Base-by-base conservation (phyloP, 2,113 vertebrate genomes). In the Pelecanus crispus region DNA sequence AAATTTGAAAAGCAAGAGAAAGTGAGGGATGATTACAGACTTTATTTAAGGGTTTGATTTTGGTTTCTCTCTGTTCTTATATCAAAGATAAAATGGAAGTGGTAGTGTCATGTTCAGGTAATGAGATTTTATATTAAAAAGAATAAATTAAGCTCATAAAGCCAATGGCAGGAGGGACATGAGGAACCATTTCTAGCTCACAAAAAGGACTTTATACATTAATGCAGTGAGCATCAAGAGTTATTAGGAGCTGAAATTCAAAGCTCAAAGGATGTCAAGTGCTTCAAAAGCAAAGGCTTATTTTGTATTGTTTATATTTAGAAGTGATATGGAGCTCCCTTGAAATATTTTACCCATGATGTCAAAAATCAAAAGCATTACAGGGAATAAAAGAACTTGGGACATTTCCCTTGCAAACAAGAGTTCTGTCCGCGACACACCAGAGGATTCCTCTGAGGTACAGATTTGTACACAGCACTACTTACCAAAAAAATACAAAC, bases 51-150 rank as follows among this genome's bases (percentile, higher is more conserved):
- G 97, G 97, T 97, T 98, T 98, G 98, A 98, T 98, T 98, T 98
- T 98, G 97, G 97, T 98, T 98, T 98, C 98, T 98, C 98, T 98
- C 98, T 98, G 98, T 98, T 98, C 98, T 98, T 97, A 98, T 98
- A 98, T 98, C 98, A 98, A 98, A 98, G 98, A 98, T 98, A 97
- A 98, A 98, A 96, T 97, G 96, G 97, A 98, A 98, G 97, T 95
- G 95, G 96, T 98, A 92, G 97, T 97, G 98, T 97, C 98, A 96
- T 98, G 98, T 98, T 98, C 98, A 98, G 98, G 98, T 98, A 98
- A 98, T 98, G 98, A 98, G 98, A 98, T 98, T 98, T 98, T 98
- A 98, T 98, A 98, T 98, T 98, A 98, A 98, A 98, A 98, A 98
- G 98, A 98, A 98, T 98, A 98, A 98, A 98, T 98, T 98, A 98